phyloP scores from a whole-genome alignment of 2,888 invertebrate species.

The Mycalesis mineus region DNA sequence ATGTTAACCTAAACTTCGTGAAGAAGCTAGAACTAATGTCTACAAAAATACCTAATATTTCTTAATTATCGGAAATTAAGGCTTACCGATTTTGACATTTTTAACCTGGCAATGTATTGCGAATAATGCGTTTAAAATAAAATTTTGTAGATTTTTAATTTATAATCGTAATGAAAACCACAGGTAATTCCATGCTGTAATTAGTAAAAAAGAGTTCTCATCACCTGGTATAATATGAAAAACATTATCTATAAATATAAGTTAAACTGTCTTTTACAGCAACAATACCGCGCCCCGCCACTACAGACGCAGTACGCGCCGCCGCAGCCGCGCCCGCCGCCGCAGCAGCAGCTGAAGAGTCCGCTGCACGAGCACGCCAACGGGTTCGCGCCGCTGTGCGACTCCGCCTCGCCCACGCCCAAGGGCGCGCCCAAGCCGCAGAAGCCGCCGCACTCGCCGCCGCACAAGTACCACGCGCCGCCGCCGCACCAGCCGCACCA shows the following conservation, averaged over 20 bases:
- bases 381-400: slow-evolving; percentile 79
- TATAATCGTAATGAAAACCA: no score
- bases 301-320: slow-evolving; percentile 71
- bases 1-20: no score
- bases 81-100: no score
- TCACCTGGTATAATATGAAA: neutral
- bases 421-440: slow-evolving; percentile 58
- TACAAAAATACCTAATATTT: no score
- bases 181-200: no score
- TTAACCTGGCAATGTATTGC: no score
- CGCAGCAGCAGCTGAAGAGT: slow-evolving; percentile 74
- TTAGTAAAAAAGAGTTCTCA: no score
- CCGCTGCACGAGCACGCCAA: slow-evolving; percentile 75
- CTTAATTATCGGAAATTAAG: no score
- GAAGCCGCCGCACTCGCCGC: slow-evolving; percentile 70
- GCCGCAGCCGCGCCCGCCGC: slow-evolving; percentile 53
- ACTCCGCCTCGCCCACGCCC: slow-evolving; percentile 76
- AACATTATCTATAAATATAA: neutral
- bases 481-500: slow-evolving; percentile 54
- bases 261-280: slow-evolving; percentile 26
- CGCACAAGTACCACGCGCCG: slow-evolving; percentile 72
- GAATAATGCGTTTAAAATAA: no score
- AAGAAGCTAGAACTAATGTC: no score
- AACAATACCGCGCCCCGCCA: slow-evolving; percentile 70
- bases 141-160: no score